Evolutionary conservation across 2,797 vertebrate genomes (phyloP).

Genomic region (Tokudaia muenninki): DNA sequence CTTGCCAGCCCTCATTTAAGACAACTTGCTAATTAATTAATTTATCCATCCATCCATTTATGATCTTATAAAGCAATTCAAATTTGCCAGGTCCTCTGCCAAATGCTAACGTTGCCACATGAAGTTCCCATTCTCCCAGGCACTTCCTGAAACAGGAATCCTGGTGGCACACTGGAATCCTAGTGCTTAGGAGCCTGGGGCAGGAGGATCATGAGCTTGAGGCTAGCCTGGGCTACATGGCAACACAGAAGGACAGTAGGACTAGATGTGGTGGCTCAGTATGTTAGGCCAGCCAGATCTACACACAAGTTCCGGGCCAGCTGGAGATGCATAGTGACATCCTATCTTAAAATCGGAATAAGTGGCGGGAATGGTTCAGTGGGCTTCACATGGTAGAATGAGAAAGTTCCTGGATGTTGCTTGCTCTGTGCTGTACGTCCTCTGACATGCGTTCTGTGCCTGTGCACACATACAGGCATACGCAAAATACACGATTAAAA

Average conservation of each 20-base stretch:
- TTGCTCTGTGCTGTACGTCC: background rate
- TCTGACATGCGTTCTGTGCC: background rate
- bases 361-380: background rate
- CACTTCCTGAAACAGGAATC: background rate
- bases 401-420: background rate
- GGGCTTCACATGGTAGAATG: background rate
- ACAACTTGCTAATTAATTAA: background rate
- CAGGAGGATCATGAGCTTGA: background rate
- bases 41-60: background rate
- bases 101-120: background rate
- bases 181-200: background rate
- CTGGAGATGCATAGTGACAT: background rate
- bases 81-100: background rate
- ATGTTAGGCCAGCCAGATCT: background rate
- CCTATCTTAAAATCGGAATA: too few species aligned
- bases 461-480: background rate
- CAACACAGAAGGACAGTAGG: background rate
- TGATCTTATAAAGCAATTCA: background rate
- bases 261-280: background rate
- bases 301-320: background rate
- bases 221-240: background rate
- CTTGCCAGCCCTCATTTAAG: slow-evolving; percentile 21
- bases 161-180: background rate
- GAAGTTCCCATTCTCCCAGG: background rate
- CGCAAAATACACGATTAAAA: background rate